Evolutionary conservation across 2,888 invertebrate genomes (phyloP), one percentile per base, ranked within the genome.

Genomic region (Stictocephala bisonia): DNA sequence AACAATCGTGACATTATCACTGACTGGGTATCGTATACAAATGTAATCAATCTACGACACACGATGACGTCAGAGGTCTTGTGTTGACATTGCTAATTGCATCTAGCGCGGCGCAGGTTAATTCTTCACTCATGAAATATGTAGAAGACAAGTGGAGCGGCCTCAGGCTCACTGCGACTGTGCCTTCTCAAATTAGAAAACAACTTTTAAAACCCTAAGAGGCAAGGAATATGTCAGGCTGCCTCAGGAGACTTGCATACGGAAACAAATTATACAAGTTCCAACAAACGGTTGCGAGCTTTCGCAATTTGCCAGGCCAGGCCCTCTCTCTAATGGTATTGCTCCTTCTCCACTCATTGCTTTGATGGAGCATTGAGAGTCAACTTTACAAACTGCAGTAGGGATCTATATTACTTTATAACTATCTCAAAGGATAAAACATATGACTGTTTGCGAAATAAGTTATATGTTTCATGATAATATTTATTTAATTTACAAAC

Each of bases 191-290:
- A 60, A 60, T 60, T 35, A 60, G 60, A 60, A 60, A 60, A 35
- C 60, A 60, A 60, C 40, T 60, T 60, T 60, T 60, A 60, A 60
- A 60, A 60, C 60, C 60, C 60, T 60, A 60, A 60, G 60, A 60
- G 60, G 60, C 60, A 60, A 60, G 60, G 56, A 60, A 60, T 60
- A 60, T 60, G 60, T 60, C 60, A 60, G 60, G 22, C 60, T 20
- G 9, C 40, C 60, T 29, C 40, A 4, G 60, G 40, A 35, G 35
- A 35, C 2, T 18, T 35, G 60, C 40, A 60, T 40, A 40, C 60
- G 60, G 18, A 35, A 60, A 60, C 60, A 60, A 60, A 60, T 60
- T 60, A 60, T 40, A 60, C 60, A 60, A 60, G 60, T 60, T 60
- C 3, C 60, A 18, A 60, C 60, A 60, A 60, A 40, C 60, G 44